These are phyloP conservation scores for Schrankia costaestrigalis DNA, from an alignment of 2,888 invertebrate genomes.

Conservation along the genomic window DNA sequence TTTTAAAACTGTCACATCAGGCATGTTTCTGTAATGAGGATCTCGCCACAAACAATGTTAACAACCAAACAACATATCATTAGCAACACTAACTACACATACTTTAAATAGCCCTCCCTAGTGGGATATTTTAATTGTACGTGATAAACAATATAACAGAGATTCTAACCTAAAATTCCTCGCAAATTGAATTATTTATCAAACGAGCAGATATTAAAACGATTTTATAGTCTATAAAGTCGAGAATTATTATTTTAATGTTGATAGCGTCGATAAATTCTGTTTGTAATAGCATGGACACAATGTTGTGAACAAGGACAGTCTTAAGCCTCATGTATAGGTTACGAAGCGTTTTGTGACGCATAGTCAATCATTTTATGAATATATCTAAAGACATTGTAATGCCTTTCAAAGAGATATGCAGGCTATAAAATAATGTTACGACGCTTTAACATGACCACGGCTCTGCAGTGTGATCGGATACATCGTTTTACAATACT, in stretches of 20 bases:
- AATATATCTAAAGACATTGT: no score
- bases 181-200: constrained; percentile 67
- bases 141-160: constrained; percentile 22
- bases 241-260: constrained; percentile 71
- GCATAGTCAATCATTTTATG: no score
- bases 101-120: background rate
- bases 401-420: no score
- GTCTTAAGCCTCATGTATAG: background rate
- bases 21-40: no score
- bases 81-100: background rate
- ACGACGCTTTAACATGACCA: no score
- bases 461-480: no score
- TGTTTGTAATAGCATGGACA: constrained; percentile 46
- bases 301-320: constrained; percentile 46
- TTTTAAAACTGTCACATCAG: no score
- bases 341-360: background rate
- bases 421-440: no score
- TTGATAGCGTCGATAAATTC: constrained; percentile 71
- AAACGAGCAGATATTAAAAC: constrained; percentile 68
- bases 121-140: constrained; percentile 24
- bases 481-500: no score
- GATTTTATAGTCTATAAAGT: constrained; percentile 71
- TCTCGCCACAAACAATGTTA: no score
- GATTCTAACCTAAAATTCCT: constrained; percentile 34
- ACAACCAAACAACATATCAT: background rate